These are phyloP conservation scores for Antechinus stuartii DNA, from an alignment of 2,113 vertebrate species.

Conservation along the genomic window DNA sequence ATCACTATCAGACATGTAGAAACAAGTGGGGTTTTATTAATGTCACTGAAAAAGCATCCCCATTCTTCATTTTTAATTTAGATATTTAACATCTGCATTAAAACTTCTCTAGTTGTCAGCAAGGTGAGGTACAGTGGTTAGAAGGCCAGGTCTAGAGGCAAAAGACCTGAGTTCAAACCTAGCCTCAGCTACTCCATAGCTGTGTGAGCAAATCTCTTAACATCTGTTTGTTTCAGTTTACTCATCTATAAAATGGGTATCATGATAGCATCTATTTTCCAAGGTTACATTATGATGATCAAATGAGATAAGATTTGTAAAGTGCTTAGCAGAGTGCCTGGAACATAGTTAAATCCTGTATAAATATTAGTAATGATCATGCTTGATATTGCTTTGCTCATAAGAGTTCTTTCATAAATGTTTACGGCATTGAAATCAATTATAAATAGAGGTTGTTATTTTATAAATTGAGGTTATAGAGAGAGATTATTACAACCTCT, in stretches of 20 bases:
- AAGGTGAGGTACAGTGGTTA: neutral
- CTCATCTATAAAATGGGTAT: neutral
- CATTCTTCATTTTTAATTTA: conserved; percentile 21
- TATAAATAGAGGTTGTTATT: neutral
- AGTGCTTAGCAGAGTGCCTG: neutral
- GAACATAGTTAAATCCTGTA: neutral
- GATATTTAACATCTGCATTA: neutral
- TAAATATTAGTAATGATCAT: neutral
- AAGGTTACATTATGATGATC: neutral
- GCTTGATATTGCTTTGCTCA: neutral
- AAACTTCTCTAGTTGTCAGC: neutral
- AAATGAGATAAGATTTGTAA: neutral
- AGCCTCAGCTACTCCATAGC: neutral
- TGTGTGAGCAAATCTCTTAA: neutral
- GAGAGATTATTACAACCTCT: neutral
- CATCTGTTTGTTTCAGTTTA: no score
- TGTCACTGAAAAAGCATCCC: neutral
- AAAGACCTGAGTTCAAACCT: neutral
- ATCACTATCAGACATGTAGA: neutral
- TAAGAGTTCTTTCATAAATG: neutral
- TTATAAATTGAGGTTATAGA: neutral
- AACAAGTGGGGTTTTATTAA: neutral
- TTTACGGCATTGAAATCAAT: neutral
- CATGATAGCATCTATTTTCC: no score
- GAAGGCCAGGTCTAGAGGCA: neutral